A percentile compares a stretch with the other conserved stretches of the same genome.
These are phyloP conservation scores for Aporrectodea caliginosa DNA, from an alignment of 1,140 invertebrate species.

Conservation along the genomic window DNA sequence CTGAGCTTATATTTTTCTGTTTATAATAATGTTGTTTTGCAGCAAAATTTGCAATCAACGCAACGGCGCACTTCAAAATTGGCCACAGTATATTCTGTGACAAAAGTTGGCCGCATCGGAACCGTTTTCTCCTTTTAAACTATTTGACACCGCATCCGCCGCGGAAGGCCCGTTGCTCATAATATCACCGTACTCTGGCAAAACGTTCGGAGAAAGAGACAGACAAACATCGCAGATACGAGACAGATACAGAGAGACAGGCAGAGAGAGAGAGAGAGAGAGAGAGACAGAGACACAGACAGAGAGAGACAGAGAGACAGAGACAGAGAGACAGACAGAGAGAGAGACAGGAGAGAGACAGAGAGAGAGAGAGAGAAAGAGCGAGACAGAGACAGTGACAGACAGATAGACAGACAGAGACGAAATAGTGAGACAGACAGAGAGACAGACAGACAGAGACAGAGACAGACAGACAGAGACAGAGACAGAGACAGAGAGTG, in stretches of 20 bases:
- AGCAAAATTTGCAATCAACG: not conserved
- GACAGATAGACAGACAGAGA: not conserved
- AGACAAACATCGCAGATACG: not conserved
- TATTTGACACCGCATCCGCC: no score
- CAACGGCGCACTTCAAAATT: not conserved
- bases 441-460: not conserved
- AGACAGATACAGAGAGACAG: conserved; percentile 28
- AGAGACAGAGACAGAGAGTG: not conserved
- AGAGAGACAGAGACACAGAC: conserved; percentile 25
- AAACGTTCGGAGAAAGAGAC: conserved; percentile 1
- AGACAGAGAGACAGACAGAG: conserved; percentile 20
- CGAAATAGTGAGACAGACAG: not conserved
- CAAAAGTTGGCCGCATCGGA: not conserved
- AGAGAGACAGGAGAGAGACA: not conserved
- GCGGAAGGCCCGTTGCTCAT: no score
- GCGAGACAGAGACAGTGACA: not conserved
- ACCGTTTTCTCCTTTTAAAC: no score
- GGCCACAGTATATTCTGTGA: not conserved
- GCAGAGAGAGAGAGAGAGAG: not conserved
- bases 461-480: not conserved
- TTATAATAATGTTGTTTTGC: not conserved
- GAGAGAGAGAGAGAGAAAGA: conserved; percentile 14
- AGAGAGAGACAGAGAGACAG: conserved; percentile 13
- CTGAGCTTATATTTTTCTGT: no score
- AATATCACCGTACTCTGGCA: not conserved